phyloP scores from a whole-genome alignment of 2,888 invertebrate genomes.

The Volucella inanis region DNA sequence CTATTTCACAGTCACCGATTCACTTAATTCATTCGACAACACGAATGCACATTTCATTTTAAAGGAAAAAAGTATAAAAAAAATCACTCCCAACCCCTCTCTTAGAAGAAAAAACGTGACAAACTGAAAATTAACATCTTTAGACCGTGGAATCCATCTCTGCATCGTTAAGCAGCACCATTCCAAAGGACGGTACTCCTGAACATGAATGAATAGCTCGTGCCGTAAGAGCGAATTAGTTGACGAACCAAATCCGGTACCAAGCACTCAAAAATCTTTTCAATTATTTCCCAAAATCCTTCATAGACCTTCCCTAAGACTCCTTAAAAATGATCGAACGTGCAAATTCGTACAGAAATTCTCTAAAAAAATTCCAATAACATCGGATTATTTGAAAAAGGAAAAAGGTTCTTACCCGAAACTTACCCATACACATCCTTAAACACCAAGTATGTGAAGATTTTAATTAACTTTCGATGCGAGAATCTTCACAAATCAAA shows the following conservation, averaged over 20 bases:
- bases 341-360: slow-evolving; percentile 15
- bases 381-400: neutral
- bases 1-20: slow-evolving; percentile 3
- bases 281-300: neutral
- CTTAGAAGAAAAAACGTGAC: neutral
- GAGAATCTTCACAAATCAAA: slow-evolving; percentile 9
- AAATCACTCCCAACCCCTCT: neutral
- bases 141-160: neutral
- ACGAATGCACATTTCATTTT: neutral
- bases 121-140: slow-evolving; percentile 8
- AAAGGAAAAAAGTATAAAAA: neutral
- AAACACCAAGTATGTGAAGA: slow-evolving; percentile 2
- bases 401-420: neutral
- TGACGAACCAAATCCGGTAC: slow-evolving; percentile 1
- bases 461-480: slow-evolving; percentile 58
- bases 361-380: slow-evolving; percentile 19
- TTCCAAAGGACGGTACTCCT: too few species aligned
- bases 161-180: neutral
- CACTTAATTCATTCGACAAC: slow-evolving; percentile 6
- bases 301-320: neutral
- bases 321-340: slow-evolving; percentile 1
- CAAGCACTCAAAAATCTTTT: neutral
- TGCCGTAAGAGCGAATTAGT: slow-evolving; percentile 21
- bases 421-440: neutral
- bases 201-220: neutral